phyloP scores from a whole-genome alignment of 2,797 vertebrate species.

The Clamator glandarius region DNA sequence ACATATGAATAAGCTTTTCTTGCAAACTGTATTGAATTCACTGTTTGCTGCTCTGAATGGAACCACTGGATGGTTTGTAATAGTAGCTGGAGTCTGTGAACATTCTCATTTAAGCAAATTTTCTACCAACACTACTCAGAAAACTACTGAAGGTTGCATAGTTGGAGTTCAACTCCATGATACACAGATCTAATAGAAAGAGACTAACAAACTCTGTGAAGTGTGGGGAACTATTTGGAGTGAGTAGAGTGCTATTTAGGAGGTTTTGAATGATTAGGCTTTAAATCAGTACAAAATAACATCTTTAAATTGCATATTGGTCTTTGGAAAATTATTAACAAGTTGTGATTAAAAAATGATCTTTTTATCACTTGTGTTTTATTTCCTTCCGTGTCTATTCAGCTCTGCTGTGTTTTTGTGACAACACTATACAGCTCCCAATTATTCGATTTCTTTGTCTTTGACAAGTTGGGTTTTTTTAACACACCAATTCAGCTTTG shows the following conservation, averaged over 20 bases:
- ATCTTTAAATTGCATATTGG: neutral
- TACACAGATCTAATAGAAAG: neutral
- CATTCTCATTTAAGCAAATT: neutral
- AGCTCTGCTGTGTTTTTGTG: neutral
- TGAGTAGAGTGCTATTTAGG: neutral
- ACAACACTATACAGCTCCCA: neutral
- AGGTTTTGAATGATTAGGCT: neutral
- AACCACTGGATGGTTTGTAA: neutral
- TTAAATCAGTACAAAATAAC: neutral
- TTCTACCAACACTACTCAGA: neutral
- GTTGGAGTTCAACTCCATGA: neutral
- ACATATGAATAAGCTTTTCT: neutral
- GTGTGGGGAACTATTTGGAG: neutral
- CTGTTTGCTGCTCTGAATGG: neutral
- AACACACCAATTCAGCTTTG: neutral
- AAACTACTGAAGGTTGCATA: neutral
- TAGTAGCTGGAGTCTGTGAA: neutral
- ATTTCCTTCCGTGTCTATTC: neutral
- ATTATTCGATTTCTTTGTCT: neutral
- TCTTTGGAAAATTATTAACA: neutral
- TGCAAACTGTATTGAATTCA: neutral
- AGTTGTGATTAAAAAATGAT: neutral
- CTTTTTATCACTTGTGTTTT: neutral
- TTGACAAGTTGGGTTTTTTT: neutral
- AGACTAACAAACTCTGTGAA: neutral